Evolutionary conservation across 2,888 invertebrate species (phyloP).

Genomic region (Acleris cristana): DNA sequence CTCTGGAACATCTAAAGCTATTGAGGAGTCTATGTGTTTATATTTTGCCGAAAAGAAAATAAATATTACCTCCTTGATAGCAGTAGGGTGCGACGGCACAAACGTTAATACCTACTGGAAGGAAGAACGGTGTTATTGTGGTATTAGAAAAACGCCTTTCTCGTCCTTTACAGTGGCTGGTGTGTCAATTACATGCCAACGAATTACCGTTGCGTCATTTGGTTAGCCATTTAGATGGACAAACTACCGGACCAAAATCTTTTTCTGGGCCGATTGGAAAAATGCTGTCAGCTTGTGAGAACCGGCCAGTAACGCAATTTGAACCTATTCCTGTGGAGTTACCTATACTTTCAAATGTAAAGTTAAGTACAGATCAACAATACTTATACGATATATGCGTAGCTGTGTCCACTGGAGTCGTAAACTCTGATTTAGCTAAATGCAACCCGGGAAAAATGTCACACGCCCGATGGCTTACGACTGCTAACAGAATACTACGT

Average conservation of each 20-base stretch:
- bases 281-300: constrained; percentile 29
- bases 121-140: constrained; percentile 40
- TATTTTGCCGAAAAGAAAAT: constrained; percentile 11
- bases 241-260: constrained; percentile 39
- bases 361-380: no score
- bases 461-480: constrained; percentile 39
- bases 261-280: constrained; percentile 39
- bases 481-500: constrained; percentile 40
- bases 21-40: constrained; percentile 5
- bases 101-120: constrained; percentile 39
- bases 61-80: constrained; percentile 8
- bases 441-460: constrained; percentile 38
- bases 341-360: no score
- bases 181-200: constrained; percentile 33
- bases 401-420: constrained; percentile 15
- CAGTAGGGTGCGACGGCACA: constrained; percentile 41
- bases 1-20: not conserved
- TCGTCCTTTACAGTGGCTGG: constrained; percentile 40
- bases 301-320: no score
- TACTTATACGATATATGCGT: constrained; percentile 28
- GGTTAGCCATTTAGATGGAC: constrained; percentile 39
- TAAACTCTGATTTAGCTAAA: constrained; percentile 32
- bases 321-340: no score
- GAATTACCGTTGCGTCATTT: constrained; percentile 35
- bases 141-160: constrained; percentile 39